A percentile compares a stretch with the other conserved stretches of the same genome.
These are phyloP conservation scores for Chloropsis cyanopogon DNA, from an alignment of 2,113 vertebrate genomes.

Conservation along the genomic window DNA sequence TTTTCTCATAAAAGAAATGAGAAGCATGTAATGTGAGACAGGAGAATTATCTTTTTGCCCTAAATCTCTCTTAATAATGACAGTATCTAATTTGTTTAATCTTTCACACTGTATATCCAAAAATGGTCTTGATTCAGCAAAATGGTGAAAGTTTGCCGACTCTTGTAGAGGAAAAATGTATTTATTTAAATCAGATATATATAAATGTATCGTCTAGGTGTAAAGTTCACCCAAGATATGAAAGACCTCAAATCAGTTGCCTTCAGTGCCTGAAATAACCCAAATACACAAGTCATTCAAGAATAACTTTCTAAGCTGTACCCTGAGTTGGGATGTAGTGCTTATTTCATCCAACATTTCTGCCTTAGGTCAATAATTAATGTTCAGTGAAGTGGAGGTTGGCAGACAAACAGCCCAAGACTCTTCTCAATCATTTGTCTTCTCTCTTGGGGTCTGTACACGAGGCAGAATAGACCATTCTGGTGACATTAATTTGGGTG, in stretches of 20 bases:
- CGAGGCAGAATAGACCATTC: neutral
- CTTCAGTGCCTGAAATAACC: neutral
- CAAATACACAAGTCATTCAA: neutral
- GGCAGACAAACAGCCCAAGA: neutral
- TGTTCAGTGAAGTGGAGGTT: neutral
- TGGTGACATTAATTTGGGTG: neutral
- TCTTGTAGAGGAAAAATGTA: neutral
- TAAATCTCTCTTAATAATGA: slow-evolving; percentile 17
- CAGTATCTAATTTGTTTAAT: slow-evolving; percentile 22
- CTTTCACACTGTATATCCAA: neutral
- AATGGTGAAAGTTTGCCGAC: neutral
- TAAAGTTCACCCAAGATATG: neutral
- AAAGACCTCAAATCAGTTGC: neutral
- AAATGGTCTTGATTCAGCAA: neutral
- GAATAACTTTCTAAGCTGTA: neutral
- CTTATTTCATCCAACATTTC: neutral
- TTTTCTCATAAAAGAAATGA: slow-evolving; percentile 58
- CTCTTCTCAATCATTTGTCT: neutral
- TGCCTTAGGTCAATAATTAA: neutral
- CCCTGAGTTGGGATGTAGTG: neutral
- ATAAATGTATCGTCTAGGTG: neutral
- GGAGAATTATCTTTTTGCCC: slow-evolving; percentile 43
- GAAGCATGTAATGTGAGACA: neutral
- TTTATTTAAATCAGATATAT: neutral
- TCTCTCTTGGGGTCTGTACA: neutral